Evolutionary conservation across 2,797 vertebrate genomes (phyloP), one percentile per base, ranked within the genome.

Genomic region (Molossus molossus): DNA sequence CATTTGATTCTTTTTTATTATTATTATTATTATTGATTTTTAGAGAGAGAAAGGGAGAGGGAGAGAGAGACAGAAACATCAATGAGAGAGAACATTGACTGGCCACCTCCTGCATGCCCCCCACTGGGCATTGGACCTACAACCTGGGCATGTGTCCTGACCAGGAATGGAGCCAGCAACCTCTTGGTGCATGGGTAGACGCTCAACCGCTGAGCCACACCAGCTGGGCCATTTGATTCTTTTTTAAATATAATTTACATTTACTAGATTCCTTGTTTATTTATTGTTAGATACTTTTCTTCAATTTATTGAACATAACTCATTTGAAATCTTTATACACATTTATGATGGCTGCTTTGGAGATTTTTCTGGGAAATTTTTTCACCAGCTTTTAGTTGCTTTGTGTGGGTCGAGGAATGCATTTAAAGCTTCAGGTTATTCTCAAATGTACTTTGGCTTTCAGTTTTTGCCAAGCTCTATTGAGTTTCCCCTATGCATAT

Each of bases 241-340:
- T 73, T 81, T n/a, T 23, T 15, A 82, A 67, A 40, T 73, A 27
- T 21, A 37, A 70, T 86, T 87, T 90, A 17, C 23, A 55, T 53
- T 90, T 57, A 21, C 33, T 70, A 76, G 45, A 23, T 81, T 82
- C 23, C 27, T 40, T 88, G 20, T 53, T 91, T 83, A 1, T 70
- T 82, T 82, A 82, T 62, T 95, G 29, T 72, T 76, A 77, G 48
- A 25, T 84, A 79, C 60, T 86, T 92, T 76, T 29, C 40, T 93
- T 76, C 60, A 93, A 75, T 67, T 93, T 23, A 29, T 55, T 80
- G 23, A 94, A 73, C 7, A 69, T 73, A 60, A 6, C 23, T 80
- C 72, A 69, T 12, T 87, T 75, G 58, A 86, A 86, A 50, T 77
- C 45, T 67, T 86, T 82, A 87, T 60, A n/a, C 27, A 37, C 50